A percentile compares a stretch with the other conserved stretches of the same genome.
Conservation (phyloP, 2,797 vertebrate species). For the Chrosomus eos region DNA sequence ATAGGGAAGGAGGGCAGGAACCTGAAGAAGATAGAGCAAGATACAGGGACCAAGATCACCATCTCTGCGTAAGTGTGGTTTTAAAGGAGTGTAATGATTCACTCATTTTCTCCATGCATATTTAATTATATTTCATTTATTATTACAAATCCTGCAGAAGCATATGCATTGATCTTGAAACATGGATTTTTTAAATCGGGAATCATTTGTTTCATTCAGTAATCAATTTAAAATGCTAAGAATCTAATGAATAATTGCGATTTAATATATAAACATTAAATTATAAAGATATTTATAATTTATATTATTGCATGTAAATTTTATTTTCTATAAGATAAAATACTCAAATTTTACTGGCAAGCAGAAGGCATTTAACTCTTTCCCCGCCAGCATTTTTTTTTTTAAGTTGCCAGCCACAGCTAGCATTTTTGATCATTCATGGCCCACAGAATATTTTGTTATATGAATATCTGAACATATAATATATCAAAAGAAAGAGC, state of each 20-base stretch:
- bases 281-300: not conserved
- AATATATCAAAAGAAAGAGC: no score
- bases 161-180: not conserved
- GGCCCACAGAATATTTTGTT: no score
- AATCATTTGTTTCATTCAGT: not conserved
- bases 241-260: not conserved
- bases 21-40: constrained; percentile 97
- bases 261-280: not conserved
- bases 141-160: not conserved
- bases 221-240: not conserved
- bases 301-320: no score
- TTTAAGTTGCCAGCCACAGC: no score
- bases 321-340: no score
- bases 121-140: no score
- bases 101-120: not conserved
- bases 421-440: no score
- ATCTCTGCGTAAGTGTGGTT: constrained; percentile 89
- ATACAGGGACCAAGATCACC: constrained; percentile 94
- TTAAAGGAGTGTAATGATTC: not conserved
- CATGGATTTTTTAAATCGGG: not conserved
- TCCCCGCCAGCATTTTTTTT: no score
- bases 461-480: no score
- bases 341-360: no score
- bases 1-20: constrained; percentile 97
- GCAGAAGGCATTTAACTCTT: no score